Evolutionary conservation across 2,888 invertebrate species (phyloP).

Genomic region (Ophion ventricosus): DNA sequence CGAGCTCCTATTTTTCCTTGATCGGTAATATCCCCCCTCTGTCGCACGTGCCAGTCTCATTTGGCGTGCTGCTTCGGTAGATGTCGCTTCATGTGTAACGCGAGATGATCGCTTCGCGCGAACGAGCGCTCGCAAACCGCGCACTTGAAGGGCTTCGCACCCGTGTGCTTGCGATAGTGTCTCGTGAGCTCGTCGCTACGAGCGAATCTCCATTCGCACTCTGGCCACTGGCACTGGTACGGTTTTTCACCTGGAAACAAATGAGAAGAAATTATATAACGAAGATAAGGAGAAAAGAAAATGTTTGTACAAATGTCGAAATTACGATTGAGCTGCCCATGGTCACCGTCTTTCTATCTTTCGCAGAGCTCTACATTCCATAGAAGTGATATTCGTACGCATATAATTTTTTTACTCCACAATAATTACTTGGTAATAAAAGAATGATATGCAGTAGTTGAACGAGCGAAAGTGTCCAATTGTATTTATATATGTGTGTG

Average conservation of each 20-base stretch:
- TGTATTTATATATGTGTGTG: slow-evolving; percentile 6
- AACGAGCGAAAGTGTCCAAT: slow-evolving; percentile 20
- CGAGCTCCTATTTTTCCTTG: not conserved
- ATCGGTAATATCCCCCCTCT: no score
- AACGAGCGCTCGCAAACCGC: slow-evolving; percentile 97
- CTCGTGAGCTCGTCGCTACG: slow-evolving; percentile 97
- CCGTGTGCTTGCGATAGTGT: slow-evolving; percentile 98
- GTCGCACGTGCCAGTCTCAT: slow-evolving; percentile 81
- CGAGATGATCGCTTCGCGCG: slow-evolving; percentile 97
- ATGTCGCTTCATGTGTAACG: slow-evolving; percentile 98
- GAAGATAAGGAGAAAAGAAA: not conserved
- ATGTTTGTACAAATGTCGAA: not conserved
- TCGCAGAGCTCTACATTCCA: no score
- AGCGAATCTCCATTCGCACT: slow-evolving; percentile 99
- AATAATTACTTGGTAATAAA: no score
- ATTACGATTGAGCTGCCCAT: not conserved
- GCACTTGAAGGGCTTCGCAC: slow-evolving; percentile 98
- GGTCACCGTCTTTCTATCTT: no score
- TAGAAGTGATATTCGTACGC: no score
- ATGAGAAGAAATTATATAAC: not conserved
- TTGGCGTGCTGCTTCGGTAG: slow-evolving; percentile 92
- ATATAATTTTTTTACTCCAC: no score
- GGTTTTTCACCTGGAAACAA: slow-evolving; percentile 95
- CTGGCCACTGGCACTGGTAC: slow-evolving; percentile 98
- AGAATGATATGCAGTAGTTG: not conserved